phyloP scores from a whole-genome alignment of 2,888 invertebrate species.

The Galerucella nymphaeae region DNA sequence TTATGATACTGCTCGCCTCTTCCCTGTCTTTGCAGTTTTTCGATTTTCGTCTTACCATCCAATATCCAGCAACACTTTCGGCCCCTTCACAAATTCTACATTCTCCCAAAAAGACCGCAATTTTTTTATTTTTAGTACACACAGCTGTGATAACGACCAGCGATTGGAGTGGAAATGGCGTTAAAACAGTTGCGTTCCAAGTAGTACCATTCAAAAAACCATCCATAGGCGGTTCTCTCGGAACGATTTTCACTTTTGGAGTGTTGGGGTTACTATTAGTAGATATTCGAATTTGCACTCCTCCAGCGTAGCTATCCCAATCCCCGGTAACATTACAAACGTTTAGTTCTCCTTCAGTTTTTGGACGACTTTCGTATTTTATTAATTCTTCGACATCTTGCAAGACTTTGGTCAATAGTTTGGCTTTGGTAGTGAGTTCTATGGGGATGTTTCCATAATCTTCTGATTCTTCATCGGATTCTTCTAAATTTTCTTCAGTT shows the following conservation, averaged over 20 bases:
- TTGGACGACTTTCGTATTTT: slow-evolving; percentile 37
- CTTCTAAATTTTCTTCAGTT: not conserved
- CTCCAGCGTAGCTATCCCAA: slow-evolving; percentile 45
- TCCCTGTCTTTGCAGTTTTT: slow-evolving; percentile 59
- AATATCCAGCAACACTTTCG: slow-evolving; percentile 59
- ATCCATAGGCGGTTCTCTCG: slow-evolving; percentile 45
- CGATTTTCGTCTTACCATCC: slow-evolving; percentile 57
- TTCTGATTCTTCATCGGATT: not conserved
- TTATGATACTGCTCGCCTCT: slow-evolving; percentile 52
- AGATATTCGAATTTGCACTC: slow-evolving; percentile 38
- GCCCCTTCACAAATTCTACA: slow-evolving; percentile 58
- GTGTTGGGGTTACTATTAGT: slow-evolving; percentile 3
- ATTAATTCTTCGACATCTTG: slow-evolving; percentile 42
- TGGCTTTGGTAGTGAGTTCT: slow-evolving; percentile 17
- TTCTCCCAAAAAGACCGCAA: slow-evolving; percentile 58
- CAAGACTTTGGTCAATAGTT: slow-evolving; percentile 38
- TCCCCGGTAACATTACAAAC: slow-evolving; percentile 40
- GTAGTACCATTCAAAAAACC: slow-evolving; percentile 54
- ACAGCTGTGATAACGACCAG: slow-evolving; percentile 54
- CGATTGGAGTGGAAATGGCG: slow-evolving; percentile 55
- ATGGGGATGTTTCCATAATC: slow-evolving; percentile 2
- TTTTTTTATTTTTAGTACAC: slow-evolving; percentile 50
- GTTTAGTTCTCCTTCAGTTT: slow-evolving; percentile 27
- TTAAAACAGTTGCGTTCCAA: slow-evolving; percentile 54
- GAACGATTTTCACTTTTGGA: slow-evolving; percentile 34